Evolutionary conservation across 2,797 vertebrate genomes (phyloP), one percentile per base, ranked within the genome.

Genomic region (Phrynocephalus guinanensis): DNA sequence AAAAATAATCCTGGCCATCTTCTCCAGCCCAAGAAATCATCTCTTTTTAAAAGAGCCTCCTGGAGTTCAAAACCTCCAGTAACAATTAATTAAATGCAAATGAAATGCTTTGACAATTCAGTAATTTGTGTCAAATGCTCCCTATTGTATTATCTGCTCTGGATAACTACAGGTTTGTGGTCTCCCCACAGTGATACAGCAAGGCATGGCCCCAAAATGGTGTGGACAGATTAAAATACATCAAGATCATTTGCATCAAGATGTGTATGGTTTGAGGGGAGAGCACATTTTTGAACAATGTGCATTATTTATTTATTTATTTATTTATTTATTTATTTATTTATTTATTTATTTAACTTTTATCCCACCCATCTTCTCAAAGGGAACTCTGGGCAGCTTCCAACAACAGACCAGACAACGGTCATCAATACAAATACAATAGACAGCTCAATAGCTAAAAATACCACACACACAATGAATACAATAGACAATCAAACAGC

Each of bases 71-170:
- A 86, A 60, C 10, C 6, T 86, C 81, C 79, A 76, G 11, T 67
- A 75, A 33, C 28, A 87, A 82, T 82, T 87, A 76, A 76, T 87
- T 67, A 28, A 76, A 75, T 82, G 70, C 79, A 82, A 67, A 87
- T 87, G 66, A 86, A 86, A 10, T 71, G 66, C 81, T 83, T 85
- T 70, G 73, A 75, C 60, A 88, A 85, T 5, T 24, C 24, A 76
- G 2, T 52, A 38, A 44, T 70, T 68, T 76, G 24, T 85, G 79
- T 76, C 30, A 22, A 82, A 76, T 81, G 20, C 56, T 89, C 30
- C 84, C 60, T 8, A 70, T 4, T 85, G 38, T 18, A 75, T 81
- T 76, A 77, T 76, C 8, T 30, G 8, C 56, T 38, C 30, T 81
- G 30, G 20, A 70, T 68, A 80, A 82, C 11, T 85, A 68, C 15